phyloP scores from a whole-genome alignment of 2,797 vertebrate genomes.

The Buphagus erythrorhynchus region DNA sequence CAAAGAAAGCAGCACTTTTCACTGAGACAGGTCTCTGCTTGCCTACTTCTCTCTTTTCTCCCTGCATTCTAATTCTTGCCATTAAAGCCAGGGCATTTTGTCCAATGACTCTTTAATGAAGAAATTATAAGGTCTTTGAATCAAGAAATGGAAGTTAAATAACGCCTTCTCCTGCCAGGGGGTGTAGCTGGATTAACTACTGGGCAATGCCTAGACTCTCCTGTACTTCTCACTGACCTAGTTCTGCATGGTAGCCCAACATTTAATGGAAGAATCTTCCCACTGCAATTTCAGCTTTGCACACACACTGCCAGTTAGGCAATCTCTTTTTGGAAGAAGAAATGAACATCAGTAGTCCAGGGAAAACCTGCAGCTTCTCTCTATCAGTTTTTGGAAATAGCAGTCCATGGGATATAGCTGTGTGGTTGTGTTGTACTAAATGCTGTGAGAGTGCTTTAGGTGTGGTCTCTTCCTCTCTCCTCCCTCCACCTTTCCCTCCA shows the following conservation, averaged over 20 bases:
- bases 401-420: accelerated
- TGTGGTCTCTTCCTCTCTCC: not conserved
- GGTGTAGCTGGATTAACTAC: not conserved
- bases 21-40: not conserved
- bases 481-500: not conserved
- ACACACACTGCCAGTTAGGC: not conserved
- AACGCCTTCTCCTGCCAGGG: not conserved
- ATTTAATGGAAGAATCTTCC: not conserved
- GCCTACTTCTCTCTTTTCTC: not conserved
- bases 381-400: not conserved
- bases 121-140: not conserved
- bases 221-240: not conserved
- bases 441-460: not conserved
- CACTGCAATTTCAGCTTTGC: not conserved
- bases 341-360: not conserved
- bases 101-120: not conserved
- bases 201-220: not conserved
- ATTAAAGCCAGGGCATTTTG: not conserved
- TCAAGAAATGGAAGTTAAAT: not conserved
- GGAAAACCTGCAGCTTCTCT: not conserved
- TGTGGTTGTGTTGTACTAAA: not conserved
- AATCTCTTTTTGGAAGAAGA: not conserved
- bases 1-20: not conserved
- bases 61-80: not conserved
- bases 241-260: not conserved